Conservation (phyloP, 2,797 vertebrate species). For the Tadarida brasiliensis region DNA sequence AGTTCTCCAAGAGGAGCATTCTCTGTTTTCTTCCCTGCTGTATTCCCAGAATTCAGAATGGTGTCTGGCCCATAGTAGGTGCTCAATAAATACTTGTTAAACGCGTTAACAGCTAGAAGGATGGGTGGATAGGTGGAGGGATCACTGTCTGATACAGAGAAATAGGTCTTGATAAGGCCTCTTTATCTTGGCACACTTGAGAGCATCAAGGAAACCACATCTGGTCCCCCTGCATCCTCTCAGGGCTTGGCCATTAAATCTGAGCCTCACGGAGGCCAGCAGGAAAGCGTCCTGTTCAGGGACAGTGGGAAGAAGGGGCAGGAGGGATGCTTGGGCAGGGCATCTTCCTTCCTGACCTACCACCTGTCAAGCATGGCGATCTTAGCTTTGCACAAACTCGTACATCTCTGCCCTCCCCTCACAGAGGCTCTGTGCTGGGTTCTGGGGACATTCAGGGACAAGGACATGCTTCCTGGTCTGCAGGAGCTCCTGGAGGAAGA, state of each 20-base stretch:
- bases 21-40: not conserved
- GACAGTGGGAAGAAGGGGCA: not conserved
- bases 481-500: not conserved
- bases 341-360: not conserved
- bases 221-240: not conserved
- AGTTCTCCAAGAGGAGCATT: not conserved
- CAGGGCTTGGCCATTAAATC: not conserved
- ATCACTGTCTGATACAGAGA: not conserved
- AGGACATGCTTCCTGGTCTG: not conserved
- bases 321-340: not conserved
- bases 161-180: not conserved
- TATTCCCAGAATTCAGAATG: not conserved
- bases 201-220: not conserved
- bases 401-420: not conserved
- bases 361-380: not conserved
- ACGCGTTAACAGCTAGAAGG: not conserved
- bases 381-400: not conserved
- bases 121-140: not conserved
- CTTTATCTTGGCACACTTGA: not conserved
- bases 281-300: not conserved
- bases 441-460: not conserved
- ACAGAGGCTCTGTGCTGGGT: not conserved
- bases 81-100: not conserved
- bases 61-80: not conserved
- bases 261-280: not conserved